Conservation (phyloP, 37 sponge, comb jelly and placozoan species). For the Cladorhizidae sp. region DNA sequence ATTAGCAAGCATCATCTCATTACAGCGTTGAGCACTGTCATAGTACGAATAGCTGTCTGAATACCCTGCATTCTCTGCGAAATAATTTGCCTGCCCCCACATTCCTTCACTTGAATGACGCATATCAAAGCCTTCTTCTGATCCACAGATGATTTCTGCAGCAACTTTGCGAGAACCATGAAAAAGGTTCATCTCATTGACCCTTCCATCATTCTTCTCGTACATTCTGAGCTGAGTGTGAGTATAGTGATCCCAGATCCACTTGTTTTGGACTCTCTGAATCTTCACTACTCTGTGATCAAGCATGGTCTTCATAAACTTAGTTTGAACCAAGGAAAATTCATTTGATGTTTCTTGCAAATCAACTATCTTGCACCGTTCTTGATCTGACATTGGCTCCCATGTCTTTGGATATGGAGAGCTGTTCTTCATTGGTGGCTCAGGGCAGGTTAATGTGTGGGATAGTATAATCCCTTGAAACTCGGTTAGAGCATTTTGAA, state of each 20-base stretch:
- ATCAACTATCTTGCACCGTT: neutral
- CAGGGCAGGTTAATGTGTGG: neutral
- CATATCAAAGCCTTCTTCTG: conserved; percentile 79
- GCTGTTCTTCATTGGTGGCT: neutral
- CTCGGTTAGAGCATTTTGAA: conserved; percentile 27
- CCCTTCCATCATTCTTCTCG: conserved; percentile 29
- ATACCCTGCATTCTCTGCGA: conserved; percentile 81
- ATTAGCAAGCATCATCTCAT: conserved; percentile 65
- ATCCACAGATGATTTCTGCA: conserved; percentile 40
- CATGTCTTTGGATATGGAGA: neutral
- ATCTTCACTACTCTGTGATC: conserved; percentile 12
- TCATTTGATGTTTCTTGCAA: neutral
- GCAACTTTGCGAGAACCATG: conserved; percentile 59
- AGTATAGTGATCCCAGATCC: conserved; percentile 70
- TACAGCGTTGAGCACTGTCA: neutral
- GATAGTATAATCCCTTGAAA: conserved; percentile 20
- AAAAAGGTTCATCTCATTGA: conserved; percentile 59
- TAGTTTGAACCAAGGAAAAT: neutral
- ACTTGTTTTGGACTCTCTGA: conserved; percentile 74
- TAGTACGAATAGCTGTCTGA: conserved; percentile 61
- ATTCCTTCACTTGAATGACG: conserved; percentile 44
- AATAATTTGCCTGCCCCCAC: conserved; percentile 84
- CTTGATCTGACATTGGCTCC: neutral
- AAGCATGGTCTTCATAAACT: conserved; percentile 39
- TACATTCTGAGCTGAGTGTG: conserved; percentile 32